Base-by-base conservation (phyloP, 1,140 invertebrate species). In the Galendromus occidentalis region DNA sequence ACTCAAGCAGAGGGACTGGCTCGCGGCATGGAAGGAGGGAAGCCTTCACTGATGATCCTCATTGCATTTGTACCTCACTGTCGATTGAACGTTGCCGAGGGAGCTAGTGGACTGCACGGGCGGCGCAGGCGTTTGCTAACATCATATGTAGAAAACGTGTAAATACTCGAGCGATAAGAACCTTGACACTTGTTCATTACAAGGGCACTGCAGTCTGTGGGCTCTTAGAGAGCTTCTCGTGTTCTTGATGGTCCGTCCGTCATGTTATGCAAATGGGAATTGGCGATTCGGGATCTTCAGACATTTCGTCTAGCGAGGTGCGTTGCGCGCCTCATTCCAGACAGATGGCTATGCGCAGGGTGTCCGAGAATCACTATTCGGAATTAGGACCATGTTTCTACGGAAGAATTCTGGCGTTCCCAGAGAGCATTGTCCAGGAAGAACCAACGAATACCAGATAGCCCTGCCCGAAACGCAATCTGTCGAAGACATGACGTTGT, bases 241-340 rank as follows among this genome's bases (percentile, higher is more conserved):
- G 25, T 59, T 59, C 51, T 33, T 59, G 25, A 25, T 59, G 51
- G 51, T 59, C 51, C 51, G 51, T 25, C 51, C 51, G 51, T 59
- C 51, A 33, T 59, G 51, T 29, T 59, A 59, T 59, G 51, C 51
- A 59, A 59, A 25, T 17, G 33, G 33, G 25, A 25, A 47, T 47
- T 47, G 28, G 45, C 14, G 51, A 59, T 39, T 39, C 9, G 33
- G 33, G 33, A 39, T 39, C 9, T 39, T 39, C 9, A 39, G 33
- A 39, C 4, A 39, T 6, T 39, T 39, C 33, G 9, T 39, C 33
- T 39, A 39, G 33, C 33, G 33, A 6, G 9, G 9, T 39, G 33
- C 33, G 33, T 39, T 39, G 33, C 4, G 4, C 33, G 33, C 9
- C 9, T 39, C 33, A 39, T 39, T 39, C 9, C 33, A 9, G 33